A percentile compares a stretch with the other conserved stretches of the same genome.
These are phyloP conservation scores for Caenorhabditis angaria DNA, from an alignment of 2,888 invertebrate species.

Conservation along the genomic window DNA sequence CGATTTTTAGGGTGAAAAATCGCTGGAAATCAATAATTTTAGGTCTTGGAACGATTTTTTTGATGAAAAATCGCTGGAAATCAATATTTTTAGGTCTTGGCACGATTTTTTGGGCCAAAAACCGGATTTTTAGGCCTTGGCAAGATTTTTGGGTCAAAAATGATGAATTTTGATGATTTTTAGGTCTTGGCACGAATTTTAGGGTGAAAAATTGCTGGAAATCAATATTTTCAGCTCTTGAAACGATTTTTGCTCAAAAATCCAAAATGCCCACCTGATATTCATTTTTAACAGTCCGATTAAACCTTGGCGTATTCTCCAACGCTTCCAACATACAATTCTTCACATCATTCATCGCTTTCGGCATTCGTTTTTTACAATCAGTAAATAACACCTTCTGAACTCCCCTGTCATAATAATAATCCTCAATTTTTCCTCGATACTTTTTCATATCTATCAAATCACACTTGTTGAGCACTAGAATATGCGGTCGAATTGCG, in stretches of 20 bases:
- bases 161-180: too few relatives aligned
- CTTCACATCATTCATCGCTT: constrained; percentile 51
- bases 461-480: constrained; percentile 71
- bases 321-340: constrained; percentile 61
- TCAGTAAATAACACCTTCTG: constrained; percentile 69
- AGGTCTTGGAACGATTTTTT: too few relatives aligned
- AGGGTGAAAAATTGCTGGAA: too few relatives aligned
- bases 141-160: too few relatives aligned
- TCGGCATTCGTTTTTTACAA: constrained; percentile 55
- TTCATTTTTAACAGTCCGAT: constrained; percentile 67
- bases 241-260: too few relatives aligned
- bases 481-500: constrained; percentile 69
- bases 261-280: constrained; percentile 49
- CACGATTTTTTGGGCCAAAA: too few relatives aligned
- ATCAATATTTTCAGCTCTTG: background rate
- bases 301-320: constrained; percentile 63
- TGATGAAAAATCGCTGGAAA: too few relatives aligned
- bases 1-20: too few relatives aligned
- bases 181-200: too few relatives aligned
- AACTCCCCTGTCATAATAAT: constrained; percentile 60
- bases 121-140: too few relatives aligned
- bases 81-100: too few relatives aligned
- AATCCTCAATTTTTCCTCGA: constrained; percentile 64
- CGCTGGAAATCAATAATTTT: too few relatives aligned
- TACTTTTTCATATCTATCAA: constrained; percentile 67